Percentiles rank a stretch among this genome's conserved stretches.
Conservation (phyloP, 2,797 vertebrate genomes). For the Chiloscyllium punctatum region DNA sequence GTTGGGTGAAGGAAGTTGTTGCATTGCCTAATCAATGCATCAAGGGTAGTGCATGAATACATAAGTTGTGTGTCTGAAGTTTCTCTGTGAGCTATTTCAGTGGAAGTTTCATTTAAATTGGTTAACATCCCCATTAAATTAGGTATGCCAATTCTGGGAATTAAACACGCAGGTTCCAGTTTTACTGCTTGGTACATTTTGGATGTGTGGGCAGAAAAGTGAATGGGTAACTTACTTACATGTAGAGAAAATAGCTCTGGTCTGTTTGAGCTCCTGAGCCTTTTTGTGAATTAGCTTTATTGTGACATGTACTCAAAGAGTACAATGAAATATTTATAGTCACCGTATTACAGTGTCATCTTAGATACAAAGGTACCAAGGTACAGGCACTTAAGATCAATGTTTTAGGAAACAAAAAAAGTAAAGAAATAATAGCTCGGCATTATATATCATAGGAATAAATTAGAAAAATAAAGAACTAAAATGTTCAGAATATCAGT, state of each 20-base stretch:
- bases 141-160: neutral
- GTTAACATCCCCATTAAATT: neutral
- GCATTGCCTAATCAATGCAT: neutral
- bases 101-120: neutral
- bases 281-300: neutral
- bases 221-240: too few relatives aligned
- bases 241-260: neutral
- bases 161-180: neutral
- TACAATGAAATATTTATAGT: too few relatives aligned
- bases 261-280: neutral
- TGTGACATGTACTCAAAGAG: too few relatives aligned
- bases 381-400: too few relatives aligned
- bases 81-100: neutral
- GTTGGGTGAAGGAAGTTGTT: neutral
- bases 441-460: too few relatives aligned
- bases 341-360: too few relatives aligned
- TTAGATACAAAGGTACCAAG: too few relatives aligned
- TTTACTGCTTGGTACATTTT: neutral
- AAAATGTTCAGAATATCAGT: too few relatives aligned
- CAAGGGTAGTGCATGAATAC: neutral
- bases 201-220: neutral
- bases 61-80: neutral
- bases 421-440: too few relatives aligned
- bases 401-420: too few relatives aligned
- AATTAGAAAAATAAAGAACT: too few relatives aligned